Base-by-base conservation (phyloP, 2,888 invertebrate genomes). In the Embidobia sp. region DNA sequence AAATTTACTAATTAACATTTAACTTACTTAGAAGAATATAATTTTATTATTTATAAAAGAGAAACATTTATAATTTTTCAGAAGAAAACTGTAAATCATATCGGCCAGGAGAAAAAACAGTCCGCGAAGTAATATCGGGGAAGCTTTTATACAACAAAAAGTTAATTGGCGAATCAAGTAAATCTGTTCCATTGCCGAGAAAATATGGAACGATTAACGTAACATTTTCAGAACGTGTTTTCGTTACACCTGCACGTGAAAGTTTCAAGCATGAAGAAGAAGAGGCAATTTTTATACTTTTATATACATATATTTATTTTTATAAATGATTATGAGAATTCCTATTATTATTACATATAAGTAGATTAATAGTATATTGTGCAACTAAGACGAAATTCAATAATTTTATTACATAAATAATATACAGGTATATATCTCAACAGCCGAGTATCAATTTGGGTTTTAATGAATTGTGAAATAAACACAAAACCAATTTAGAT, bases 191-290 rank as follows among this genome's bases (percentile, higher is more conserved):
- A 2, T 90, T 90, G 67, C 90, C 93, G 7, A 91, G 96, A 80
- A 89, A 91, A 81, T 86, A 89, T 16, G 91, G 91, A 4, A 91
- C 90, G 31, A 91, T 96, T 53, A 91, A 92, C 78, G 92, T 96
- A 6, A 91, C 90, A 22, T 96, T 96, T 85, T 95, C 96, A 0
- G 92, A 93, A 6, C 91, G 97, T 61, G 92, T 92, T 15, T 96
- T 97, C 86, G 94, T 95, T 0, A 96, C 97, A 0, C 96, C 97
- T 0, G 93, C 93, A 53, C 90, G 96, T 74, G 95, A 96, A 87
- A 95, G 95, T 0, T 91, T 91, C 48, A 91, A 91, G 10, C 89
- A 91, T 0, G 93, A 94, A 85, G 96, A 97, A 88, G 92, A 95
- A 80, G 93, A 94, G 88, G 93, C 92, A 81, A 7, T 66, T 55